Evolutionary conservation across 2,888 invertebrate genomes (phyloP).

Genomic region (Eilema griseolum): DNA sequence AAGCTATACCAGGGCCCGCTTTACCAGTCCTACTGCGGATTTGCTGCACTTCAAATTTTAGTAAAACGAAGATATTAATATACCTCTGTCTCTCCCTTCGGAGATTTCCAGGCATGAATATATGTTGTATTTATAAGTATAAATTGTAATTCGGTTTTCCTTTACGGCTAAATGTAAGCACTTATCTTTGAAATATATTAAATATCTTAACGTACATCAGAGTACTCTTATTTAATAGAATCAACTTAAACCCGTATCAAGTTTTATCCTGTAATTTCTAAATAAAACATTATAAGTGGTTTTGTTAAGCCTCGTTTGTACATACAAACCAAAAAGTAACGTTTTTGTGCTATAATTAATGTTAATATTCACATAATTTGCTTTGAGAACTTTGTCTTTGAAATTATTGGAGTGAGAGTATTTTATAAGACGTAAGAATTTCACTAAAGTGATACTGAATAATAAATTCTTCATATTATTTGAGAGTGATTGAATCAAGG

Average conservation of each 20-base stretch:
- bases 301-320: neutral
- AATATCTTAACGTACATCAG: neutral
- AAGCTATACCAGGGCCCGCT: no score
- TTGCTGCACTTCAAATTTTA: no score
- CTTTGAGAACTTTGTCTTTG: neutral
- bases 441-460: no score
- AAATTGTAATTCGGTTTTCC: neutral
- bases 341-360: neutral
- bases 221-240: neutral
- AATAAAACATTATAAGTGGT: neutral
- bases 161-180: neutral
- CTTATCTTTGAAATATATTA: neutral
- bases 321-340: neutral
- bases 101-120: no score
- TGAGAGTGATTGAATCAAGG: no score
- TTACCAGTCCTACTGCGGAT: no score
- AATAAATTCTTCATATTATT: no score
- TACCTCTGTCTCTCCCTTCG: no score
- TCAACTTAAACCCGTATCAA: neutral
- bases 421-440: neutral
- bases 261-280: neutral
- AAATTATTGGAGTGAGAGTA: neutral
- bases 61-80: no score
- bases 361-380: neutral
- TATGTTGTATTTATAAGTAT: no score